These are phyloP conservation scores for Balanococcus diminutus DNA, from an alignment of 2,888 invertebrate genomes.

Conservation along the genomic window DNA sequence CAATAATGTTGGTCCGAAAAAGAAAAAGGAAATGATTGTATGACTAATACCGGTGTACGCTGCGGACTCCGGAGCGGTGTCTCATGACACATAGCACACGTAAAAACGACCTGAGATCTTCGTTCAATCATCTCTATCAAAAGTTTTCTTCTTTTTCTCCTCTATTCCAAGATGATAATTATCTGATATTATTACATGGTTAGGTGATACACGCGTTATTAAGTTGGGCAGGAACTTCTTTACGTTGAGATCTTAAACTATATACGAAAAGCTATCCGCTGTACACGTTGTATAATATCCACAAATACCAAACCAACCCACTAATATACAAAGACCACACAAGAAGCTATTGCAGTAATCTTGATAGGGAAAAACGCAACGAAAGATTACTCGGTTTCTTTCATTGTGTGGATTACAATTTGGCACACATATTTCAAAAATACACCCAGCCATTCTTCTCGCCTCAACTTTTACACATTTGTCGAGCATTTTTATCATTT, in stretches of 20 bases:
- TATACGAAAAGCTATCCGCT: constrained; percentile 30
- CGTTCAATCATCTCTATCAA: constrained; percentile 44
- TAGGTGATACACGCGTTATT: constrained; percentile 42
- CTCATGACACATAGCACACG: constrained; percentile 43
- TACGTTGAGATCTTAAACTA: constrained; percentile 19
- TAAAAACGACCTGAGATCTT: neutral
- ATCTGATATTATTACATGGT: constrained; percentile 52
- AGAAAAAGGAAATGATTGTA: constrained; percentile 24
- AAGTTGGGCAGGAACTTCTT: constrained; percentile 35
- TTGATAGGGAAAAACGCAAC: constrained; percentile 35
- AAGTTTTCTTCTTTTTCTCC: neutral
- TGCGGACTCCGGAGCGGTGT: too few species aligned
- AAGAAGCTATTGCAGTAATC: constrained; percentile 39
- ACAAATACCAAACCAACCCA: constrained; percentile 40
- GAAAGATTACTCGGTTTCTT: neutral
- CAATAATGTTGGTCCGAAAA: neutral
- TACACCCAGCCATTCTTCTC: neutral
- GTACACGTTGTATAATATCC: constrained; percentile 28
- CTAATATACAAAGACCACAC: constrained; percentile 33
- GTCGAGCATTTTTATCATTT: neutral
- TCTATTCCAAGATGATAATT: constrained; percentile 49
- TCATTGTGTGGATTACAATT: constrained; percentile 7
- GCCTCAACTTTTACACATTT: neutral
- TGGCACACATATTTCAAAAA: neutral
- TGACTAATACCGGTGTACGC: constrained; percentile 42